phyloP scores from a whole-genome alignment of 1,140 invertebrate genomes.

The Diorhabda sublineata region DNA sequence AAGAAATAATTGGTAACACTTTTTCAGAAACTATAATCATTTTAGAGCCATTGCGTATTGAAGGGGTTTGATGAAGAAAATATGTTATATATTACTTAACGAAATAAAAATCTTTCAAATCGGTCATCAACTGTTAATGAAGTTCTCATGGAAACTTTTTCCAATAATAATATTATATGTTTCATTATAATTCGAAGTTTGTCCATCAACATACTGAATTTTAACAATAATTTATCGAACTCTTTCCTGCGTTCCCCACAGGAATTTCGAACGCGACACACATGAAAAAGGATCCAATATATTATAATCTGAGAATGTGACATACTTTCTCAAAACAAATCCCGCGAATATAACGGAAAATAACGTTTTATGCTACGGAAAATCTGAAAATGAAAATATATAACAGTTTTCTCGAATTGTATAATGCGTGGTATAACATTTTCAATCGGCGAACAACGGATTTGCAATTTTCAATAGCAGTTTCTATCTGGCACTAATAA shows the following conservation, averaged over 20 bases:
- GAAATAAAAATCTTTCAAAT: no score
- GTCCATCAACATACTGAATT: background rate
- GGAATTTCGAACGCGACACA: slow-evolving; percentile 1
- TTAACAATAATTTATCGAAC: background rate
- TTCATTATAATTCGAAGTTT: no score
- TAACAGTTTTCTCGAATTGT: background rate
- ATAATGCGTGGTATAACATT: background rate
- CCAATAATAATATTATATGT: no score
- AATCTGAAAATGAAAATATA: slow-evolving; percentile 1
- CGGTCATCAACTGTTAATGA: no score
- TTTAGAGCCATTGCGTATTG: no score
- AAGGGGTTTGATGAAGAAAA: no score
- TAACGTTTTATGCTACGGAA: background rate
- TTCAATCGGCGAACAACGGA: background rate
- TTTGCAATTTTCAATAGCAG: no score
- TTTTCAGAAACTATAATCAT: no score
- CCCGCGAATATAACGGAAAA: background rate
- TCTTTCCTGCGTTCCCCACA: background rate
- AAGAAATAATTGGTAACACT: no score
- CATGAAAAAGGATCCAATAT: slow-evolving; percentile 2
- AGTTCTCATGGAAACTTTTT: no score
- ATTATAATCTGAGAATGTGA: slow-evolving; percentile 1
- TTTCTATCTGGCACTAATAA: no score
- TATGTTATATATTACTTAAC: no score
- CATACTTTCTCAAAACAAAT: background rate